Evolutionary conservation across 2,113 vertebrate genomes (phyloP).

Genomic region (Podilymbus podiceps): DNA sequence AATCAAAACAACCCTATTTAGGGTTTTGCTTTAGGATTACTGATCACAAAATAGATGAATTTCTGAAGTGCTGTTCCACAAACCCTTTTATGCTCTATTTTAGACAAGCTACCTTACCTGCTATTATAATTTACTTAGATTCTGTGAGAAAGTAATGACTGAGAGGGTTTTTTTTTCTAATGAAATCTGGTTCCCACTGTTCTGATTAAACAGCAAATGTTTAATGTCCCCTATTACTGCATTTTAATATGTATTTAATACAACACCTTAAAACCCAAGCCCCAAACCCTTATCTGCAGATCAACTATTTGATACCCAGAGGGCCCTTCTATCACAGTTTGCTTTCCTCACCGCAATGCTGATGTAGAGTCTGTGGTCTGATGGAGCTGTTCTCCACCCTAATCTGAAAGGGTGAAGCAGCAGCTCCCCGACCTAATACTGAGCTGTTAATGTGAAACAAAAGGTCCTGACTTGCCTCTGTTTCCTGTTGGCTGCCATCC

Average conservation of each 20-base stretch:
- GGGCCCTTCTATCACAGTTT: neutral
- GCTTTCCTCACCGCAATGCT: neutral
- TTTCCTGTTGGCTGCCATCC: neutral
- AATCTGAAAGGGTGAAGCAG: neutral
- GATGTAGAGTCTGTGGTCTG: neutral
- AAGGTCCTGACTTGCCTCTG: neutral
- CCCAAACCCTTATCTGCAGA: neutral
- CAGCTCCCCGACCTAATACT: neutral
- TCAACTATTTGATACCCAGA: accelerated
- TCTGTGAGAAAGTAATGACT: neutral
- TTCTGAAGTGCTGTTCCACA: neutral
- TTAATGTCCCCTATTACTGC: neutral
- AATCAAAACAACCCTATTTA: neutral
- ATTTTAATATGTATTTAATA: neutral
- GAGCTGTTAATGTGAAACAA: neutral
- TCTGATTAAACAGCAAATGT: neutral
- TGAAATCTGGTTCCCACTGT: neutral
- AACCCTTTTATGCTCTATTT: neutral
- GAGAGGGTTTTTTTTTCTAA: neutral
- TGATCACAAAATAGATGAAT: neutral
- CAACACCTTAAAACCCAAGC: neutral
- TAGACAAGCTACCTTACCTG: neutral
- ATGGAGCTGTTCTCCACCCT: neutral
- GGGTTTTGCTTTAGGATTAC: neutral
- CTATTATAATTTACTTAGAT: neutral